A percentile compares a stretch with the other conserved stretches of the same genome.
phyloP scores from a whole-genome alignment of 2,113 vertebrate genomes.

The Hiodon tergisus region DNA sequence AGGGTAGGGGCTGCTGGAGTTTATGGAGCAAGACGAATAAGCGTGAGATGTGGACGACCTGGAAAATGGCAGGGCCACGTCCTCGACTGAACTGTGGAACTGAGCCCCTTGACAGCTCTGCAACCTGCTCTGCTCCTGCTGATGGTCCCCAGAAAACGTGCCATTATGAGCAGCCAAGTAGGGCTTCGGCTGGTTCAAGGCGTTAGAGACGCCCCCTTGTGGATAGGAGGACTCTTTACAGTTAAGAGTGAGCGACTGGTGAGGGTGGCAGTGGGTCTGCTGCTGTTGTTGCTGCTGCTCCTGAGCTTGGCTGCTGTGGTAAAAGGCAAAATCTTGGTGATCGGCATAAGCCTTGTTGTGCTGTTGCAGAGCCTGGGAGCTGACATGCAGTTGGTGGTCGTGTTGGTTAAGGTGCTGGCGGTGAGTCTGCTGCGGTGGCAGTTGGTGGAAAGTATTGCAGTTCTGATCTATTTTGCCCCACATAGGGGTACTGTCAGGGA shows the following conservation, averaged over 20 bases:
- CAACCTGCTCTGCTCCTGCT: slow-evolving; percentile 56
- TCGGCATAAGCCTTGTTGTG: slow-evolving; percentile 72
- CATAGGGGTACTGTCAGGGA: slow-evolving; percentile 87
- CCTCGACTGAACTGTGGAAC: slow-evolving; percentile 67
- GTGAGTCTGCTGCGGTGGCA: slow-evolving; percentile 51
- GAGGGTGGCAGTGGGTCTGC: slow-evolving; percentile 49
- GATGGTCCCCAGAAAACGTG: slow-evolving; percentile 51
- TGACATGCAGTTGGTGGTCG: slow-evolving; percentile 31
- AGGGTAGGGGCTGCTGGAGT: slow-evolving; percentile 62
- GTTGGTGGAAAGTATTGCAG: slow-evolving; percentile 54
- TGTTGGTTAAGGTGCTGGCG: slow-evolving; percentile 28
- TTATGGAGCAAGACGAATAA: slow-evolving; percentile 77
- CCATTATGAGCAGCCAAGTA: slow-evolving; percentile 69
- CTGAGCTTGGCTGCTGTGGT: slow-evolving; percentile 64
- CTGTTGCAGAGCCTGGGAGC: slow-evolving; percentile 75
- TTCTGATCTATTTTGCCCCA: slow-evolving; percentile 86
- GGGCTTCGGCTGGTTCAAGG: slow-evolving; percentile 69
- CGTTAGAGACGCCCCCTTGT: slow-evolving; percentile 59
- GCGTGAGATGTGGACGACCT: slow-evolving; percentile 64
- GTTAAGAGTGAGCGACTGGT: slow-evolving; percentile 44
- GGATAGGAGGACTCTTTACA: slow-evolving; percentile 53
- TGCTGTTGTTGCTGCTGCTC: slow-evolving; percentile 43
- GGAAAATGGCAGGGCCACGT: slow-evolving; percentile 67
- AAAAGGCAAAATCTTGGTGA: slow-evolving; percentile 83
- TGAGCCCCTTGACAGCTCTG: slow-evolving; percentile 63